phyloP scores from a whole-genome alignment of 2,113 vertebrate species.

The Scophthalmus maximus region DNA sequence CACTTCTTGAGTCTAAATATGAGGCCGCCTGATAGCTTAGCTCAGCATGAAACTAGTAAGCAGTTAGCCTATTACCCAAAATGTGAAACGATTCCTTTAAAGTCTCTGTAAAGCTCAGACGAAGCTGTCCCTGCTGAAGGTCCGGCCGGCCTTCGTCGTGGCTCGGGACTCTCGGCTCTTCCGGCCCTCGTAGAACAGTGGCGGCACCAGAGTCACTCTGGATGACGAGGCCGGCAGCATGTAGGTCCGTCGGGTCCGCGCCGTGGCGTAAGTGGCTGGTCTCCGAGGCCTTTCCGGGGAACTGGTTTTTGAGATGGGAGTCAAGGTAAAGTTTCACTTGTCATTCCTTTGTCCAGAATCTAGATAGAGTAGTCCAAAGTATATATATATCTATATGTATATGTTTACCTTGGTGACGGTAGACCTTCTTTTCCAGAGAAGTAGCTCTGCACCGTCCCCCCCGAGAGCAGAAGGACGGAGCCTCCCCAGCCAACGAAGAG shows the following conservation, averaged over 20 bases:
- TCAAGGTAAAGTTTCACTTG: not conserved
- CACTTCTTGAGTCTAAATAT: too few relatives aligned
- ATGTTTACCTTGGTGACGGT: slow-evolving; percentile 62
- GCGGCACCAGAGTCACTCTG: slow-evolving; percentile 54
- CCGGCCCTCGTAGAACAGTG: slow-evolving; percentile 62
- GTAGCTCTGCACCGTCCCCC: slow-evolving; percentile 88
- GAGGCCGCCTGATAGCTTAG: too few relatives aligned
- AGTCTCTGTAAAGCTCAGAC: slow-evolving; percentile 77
- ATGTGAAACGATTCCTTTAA: not conserved
- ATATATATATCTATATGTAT: not conserved
- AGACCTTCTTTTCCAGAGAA: slow-evolving; percentile 79
- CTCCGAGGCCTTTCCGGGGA: slow-evolving; percentile 27
- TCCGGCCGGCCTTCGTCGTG: not conserved
- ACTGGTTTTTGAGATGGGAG: slow-evolving; percentile 20
- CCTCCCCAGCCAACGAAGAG: slow-evolving; percentile 96
- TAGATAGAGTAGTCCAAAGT: too few relatives aligned
- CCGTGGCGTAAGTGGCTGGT: slow-evolving; percentile 48
- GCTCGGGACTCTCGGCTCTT: slow-evolving; percentile 34
- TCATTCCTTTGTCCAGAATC: too few relatives aligned
- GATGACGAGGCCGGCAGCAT: slow-evolving; percentile 57
- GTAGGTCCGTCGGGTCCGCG: slow-evolving; percentile 69
- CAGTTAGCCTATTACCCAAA: too few relatives aligned
- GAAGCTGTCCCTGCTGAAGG: slow-evolving; percentile 89
- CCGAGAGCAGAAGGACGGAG: slow-evolving; percentile 89
- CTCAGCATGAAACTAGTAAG: too few relatives aligned